These are phyloP conservation scores for Camponotus vicinus DNA, from an alignment of 1,140 invertebrate genomes.

Conservation along the genomic window DNA sequence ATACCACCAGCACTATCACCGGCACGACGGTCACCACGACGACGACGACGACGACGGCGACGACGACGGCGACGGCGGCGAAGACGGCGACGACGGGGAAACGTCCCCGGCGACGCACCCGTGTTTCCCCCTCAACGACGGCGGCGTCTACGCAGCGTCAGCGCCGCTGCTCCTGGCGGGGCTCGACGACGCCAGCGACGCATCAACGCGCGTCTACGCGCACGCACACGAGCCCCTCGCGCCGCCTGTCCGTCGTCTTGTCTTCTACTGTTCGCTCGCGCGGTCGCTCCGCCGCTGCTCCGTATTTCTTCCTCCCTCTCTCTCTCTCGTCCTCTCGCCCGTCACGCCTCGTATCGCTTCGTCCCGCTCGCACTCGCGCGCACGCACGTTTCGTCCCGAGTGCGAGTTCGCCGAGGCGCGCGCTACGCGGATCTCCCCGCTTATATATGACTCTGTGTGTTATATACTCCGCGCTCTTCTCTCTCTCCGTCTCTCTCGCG, in stretches of 20 bases:
- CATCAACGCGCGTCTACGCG: constrained; percentile 78
- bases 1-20: constrained; percentile 29
- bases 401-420: constrained; percentile 39
- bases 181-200: constrained; percentile 78
- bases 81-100: constrained; percentile 37
- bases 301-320: constrained; percentile 10
- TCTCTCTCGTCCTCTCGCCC: neutral
- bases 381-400: constrained; percentile 38
- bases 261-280: constrained; percentile 11
- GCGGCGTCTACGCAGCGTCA: constrained; percentile 70
- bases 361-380: neutral
- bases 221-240: constrained; percentile 65
- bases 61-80: constrained; percentile 46
- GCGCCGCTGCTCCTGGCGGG: constrained; percentile 73
- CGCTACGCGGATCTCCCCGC: constrained; percentile 7
- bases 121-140: constrained; percentile 66
- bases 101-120: constrained; percentile 59
- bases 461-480: neutral
- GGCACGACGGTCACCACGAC: constrained; percentile 31
- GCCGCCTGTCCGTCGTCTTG: constrained; percentile 30
- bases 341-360: constrained; percentile 2
- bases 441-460: constrained; percentile 4
- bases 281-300: neutral
- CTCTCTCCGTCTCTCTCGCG: neutral
- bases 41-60: constrained; percentile 42